These are phyloP conservation scores for Rhynchonycteris naso DNA, from an alignment of 2,797 vertebrate genomes.

Conservation along the genomic window DNA sequence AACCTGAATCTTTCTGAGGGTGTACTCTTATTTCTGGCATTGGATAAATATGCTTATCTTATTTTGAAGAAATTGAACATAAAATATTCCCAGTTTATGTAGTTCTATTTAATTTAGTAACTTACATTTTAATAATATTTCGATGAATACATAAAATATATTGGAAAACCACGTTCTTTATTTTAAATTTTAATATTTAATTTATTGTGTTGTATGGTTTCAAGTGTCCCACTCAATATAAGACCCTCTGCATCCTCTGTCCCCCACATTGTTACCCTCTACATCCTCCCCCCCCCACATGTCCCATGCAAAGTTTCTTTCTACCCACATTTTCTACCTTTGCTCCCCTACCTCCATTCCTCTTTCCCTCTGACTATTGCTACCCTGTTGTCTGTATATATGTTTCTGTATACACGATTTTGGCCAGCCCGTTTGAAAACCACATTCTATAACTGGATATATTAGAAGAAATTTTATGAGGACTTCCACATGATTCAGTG, in stretches of 20 bases:
- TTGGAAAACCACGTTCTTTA: background rate
- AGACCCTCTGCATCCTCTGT: no score
- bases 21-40: background rate
- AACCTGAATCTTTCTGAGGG: background rate
- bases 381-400: no score
- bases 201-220: no score
- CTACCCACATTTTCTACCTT: no score
- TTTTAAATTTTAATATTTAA: no score
- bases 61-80: background rate
- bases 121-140: background rate
- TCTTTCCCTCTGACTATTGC: no score
- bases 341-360: no score
- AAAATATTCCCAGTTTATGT: background rate
- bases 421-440: background rate
- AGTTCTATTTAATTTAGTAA: background rate
- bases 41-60: background rate
- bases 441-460: background rate
- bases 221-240: no score
- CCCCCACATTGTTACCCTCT: no score
- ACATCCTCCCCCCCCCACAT: no score
- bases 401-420: no score
- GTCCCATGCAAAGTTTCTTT: no score
- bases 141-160: background rate
- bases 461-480: background rate
- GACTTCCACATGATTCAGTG: background rate